These are phyloP conservation scores for Colletes latitarsis DNA, from an alignment of 1,140 invertebrate genomes.

Conservation along the genomic window DNA sequence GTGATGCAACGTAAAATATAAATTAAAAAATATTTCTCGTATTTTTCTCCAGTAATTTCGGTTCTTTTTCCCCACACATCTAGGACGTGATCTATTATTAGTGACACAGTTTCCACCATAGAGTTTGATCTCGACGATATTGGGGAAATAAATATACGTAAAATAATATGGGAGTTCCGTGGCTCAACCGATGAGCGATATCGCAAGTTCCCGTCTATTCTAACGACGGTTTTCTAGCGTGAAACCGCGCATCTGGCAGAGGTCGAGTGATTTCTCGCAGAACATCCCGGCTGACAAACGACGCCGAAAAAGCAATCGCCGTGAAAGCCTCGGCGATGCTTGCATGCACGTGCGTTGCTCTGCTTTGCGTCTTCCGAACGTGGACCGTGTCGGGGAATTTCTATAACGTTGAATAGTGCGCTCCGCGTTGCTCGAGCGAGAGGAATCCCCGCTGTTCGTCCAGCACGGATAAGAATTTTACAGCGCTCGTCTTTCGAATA, in stretches of 20 bases:
- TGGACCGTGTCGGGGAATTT: not conserved
- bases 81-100: too few relatives aligned
- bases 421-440: not conserved
- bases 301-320: constrained; percentile 70
- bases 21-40: too few relatives aligned
- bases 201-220: not conserved
- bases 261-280: constrained; percentile 65
- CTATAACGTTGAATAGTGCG: not conserved
- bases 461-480: not conserved
- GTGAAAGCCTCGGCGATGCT: constrained; percentile 65
- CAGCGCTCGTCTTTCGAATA: not conserved
- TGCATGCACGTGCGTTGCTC: constrained; percentile 38
- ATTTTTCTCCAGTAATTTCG: too few relatives aligned
- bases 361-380: constrained; percentile 14
- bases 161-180: too few relatives aligned
- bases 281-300: constrained; percentile 63
- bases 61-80: too few relatives aligned
- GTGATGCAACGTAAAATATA: too few relatives aligned
- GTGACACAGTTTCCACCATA: too few relatives aligned
- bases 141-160: too few relatives aligned
- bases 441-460: too few relatives aligned
- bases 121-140: too few relatives aligned
- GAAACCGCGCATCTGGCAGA: not conserved
- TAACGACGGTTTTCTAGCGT: constrained; percentile 18
- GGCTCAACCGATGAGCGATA: too few relatives aligned